Base-by-base conservation (phyloP, 92 coral and sea anemone genomes). In the Epizoanthus scotinus region DNA sequence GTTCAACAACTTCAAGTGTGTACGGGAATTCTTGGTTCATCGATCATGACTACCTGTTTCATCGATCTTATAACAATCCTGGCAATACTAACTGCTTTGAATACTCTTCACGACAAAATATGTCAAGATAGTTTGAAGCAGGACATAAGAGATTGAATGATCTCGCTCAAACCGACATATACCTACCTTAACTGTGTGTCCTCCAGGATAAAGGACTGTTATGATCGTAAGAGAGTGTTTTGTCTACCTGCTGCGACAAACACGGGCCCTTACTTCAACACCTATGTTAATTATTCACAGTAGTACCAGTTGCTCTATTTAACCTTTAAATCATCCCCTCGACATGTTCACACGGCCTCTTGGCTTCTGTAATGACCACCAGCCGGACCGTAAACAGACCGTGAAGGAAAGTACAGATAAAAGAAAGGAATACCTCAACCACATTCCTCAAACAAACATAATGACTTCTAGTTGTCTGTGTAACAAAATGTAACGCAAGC, bases 31-130 rank as follows among this genome's bases (percentile, higher is more conserved):
- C 55, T 36, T 75, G 81, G 81, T 59, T 75, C 81, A 59, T 20
- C 81, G 67, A 60, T 75, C 81, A 75, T 55, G 15, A 73, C 60
- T 75, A 75, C 81, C 81, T 75, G 81, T 63, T 68, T 59, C 68
- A 67, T 22, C 62, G 68, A 55, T 40, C 63, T 5, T 31, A 36
- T 60, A 59, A 59, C 42, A 2, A 36, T 60, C 26, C 38, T 40
- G 2, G 47, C 25, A 36, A 27, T n/a, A 42, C 7, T 3, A 20
- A n/a, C 19, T 20, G 29, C 38, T 19, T 26, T 6, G 20, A 73
- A 74, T 29, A 1, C 44, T 29, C 49, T 6, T 9, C n/a, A 34
- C n/a, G 29, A 47, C 34, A 7, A 75, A 12, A 34, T 8, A n/a
- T 8, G 19, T 20, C 67, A 12, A 6, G 15, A 75, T 17, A 19